Evolutionary conservation across 2,888 invertebrate species (phyloP), one percentile per base, ranked within the genome.

Genomic region (Rhaphigaster nebulosa): DNA sequence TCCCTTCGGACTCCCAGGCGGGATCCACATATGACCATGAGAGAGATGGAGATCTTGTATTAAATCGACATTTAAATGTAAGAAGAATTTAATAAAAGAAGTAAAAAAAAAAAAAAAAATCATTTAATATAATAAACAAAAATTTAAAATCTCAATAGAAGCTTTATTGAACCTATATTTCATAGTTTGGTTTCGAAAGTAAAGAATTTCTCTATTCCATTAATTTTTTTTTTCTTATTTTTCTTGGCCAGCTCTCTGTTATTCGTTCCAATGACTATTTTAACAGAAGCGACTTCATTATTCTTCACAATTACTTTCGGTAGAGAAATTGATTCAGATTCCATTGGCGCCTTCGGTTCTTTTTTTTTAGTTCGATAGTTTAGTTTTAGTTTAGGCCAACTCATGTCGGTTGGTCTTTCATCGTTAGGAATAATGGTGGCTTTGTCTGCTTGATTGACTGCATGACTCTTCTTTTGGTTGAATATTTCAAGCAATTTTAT

Each of bases 141-240:
- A 18, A 34, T 1, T 4, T 70, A 15, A 34, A 70, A 70, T 70
- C 18, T 34, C 20, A 34, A 38, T 8, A 76, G 6, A 38, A 76
- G 20, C 34, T 38, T 76, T 76, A 76, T 34, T 76, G 4, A 34
- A 34, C 34, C 5, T 29, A 4, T 18, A 65, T 65, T 38, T 76
- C 70, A 76, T 6, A 76, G 70, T 38, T 76, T 38, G 34, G 70
- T 38, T 76, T 76, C 70, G 38, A 76, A 76, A 76, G 29, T 76
- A 76, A 76, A 76, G 23, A 76, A 76, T 20, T 76, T 76, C 13
- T 76, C 20, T 6, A 5, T 38, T 6, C 6, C 2, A 38, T 76
- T 38, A 76, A 38, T 20, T 29, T 38, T 38, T 18, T 34, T 38
- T 23, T 23, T 23, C 23, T 34, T 38, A 10, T 8, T 76, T 23